phyloP scores from a whole-genome alignment of 2,113 vertebrate species.

The Phalacrocorax aristotelis region DNA sequence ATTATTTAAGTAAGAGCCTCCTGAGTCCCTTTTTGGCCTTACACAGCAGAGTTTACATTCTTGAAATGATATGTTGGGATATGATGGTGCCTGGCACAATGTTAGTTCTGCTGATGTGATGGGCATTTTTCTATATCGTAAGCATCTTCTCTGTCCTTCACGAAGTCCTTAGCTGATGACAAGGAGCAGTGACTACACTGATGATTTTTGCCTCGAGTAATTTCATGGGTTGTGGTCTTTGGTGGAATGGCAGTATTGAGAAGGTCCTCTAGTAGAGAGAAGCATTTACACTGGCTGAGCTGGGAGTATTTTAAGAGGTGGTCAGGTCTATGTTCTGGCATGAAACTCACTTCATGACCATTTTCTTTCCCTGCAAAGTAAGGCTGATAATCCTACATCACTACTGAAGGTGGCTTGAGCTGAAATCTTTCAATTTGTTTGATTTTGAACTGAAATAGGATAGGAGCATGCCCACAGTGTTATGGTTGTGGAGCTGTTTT shows the following conservation, averaged over 20 bases:
- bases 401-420: not conserved
- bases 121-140: not conserved
- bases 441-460: not conserved
- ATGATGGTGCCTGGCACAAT: not conserved
- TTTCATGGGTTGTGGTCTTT: not conserved
- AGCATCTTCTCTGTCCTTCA: not conserved
- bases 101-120: not conserved
- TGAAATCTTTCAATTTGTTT: not conserved
- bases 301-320: not conserved
- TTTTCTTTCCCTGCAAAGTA: not conserved
- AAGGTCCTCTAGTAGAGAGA: not conserved
- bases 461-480: rapidly evolving
- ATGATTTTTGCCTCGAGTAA: not conserved
- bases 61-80: not conserved
- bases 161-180: not conserved
- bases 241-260: not conserved
- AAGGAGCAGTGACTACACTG: not conserved
- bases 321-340: not conserved
- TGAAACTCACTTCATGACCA: not conserved
- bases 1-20: not conserved
- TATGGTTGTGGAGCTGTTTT: not conserved
- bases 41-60: not conserved
- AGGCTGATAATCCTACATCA: not conserved
- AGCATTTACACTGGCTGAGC: not conserved
- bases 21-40: not conserved